Evolutionary conservation across 2,113 vertebrate genomes (phyloP), one percentile per base, ranked within the genome.

Genomic region (Psilopogon haemacephalus): DNA sequence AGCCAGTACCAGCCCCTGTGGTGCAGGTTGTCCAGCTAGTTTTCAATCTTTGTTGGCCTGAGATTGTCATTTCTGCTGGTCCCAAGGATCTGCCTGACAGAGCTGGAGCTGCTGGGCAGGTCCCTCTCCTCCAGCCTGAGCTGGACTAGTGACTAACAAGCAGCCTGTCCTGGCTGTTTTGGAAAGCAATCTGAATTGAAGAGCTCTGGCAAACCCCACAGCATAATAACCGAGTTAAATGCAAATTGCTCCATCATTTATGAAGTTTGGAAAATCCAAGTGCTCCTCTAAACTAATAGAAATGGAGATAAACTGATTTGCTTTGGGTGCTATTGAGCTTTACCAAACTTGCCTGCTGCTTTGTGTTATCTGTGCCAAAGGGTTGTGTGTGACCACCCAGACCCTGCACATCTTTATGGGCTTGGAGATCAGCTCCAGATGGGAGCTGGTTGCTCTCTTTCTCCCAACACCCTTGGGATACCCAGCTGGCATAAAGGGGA

Each of bases 131-230:
- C 80, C 6, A 0, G 5, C 38, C 38, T 40, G 62, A 91, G 73
- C 50, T 17, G 75, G 63, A 55, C 33, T 40, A 44, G 19, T 86
- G 75, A 85, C 42, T 85, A 88, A 92, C 12, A 58, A 4, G 6
- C 55, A 85, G 56, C 24, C 65, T 79, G 33, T 70, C 64, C 70
- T 86, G 56, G 28, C 20, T 70, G 54, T 59, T 91, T 92, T 94
- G 94, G 73, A 96, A 97, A 97, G 96, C 88, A 96, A 94, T 52
- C 6, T 54, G 78, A 90, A 89, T 81, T 90, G 58, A 62, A 89
- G 87, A 84, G 93, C 81, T 95, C 89, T 95, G 93, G 50, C 7
- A 5, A 93, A 87, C 91, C 82, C 78, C 70, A 89, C 44, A 82
- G 14, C 27, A 44, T 40, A 89, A 37, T 65, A 94, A 95, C 92